Percentiles rank a stretch among this genome's conserved stretches.
These are phyloP conservation scores for Drosophila bifasciata DNA, from an alignment of 1,140 invertebrate genomes.

Conservation along the genomic window DNA sequence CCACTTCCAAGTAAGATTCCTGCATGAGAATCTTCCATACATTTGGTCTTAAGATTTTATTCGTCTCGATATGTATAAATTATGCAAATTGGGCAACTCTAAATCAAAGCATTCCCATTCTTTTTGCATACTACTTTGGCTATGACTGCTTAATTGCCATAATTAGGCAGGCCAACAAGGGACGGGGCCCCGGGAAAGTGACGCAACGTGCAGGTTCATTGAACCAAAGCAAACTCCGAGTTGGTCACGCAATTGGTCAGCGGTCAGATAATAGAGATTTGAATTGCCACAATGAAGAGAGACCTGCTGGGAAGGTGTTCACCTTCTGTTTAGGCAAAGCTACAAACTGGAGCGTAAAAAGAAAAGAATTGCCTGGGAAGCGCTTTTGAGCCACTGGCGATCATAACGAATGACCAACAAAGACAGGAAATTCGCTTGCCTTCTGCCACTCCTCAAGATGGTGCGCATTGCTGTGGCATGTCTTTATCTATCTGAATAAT, in stretches of 20 bases:
- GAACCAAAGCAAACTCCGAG: constrained; percentile 42
- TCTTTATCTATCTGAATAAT: constrained; percentile 24
- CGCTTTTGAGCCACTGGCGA: not conserved
- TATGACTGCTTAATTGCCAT: constrained; percentile 64
- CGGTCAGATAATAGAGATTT: constrained; percentile 25
- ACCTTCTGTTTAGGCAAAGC: no score
- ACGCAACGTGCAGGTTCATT: constrained; percentile 52
- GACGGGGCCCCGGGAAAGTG: constrained; percentile 15
- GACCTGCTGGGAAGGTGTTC: constrained; percentile 1
- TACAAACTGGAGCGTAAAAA: constrained; percentile 1
- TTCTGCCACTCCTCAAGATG: not conserved
- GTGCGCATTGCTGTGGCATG: constrained; percentile 16
- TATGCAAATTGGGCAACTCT: constrained; percentile 30
- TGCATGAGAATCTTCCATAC: no score
- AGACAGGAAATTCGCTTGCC: not conserved
- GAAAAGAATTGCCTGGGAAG: not conserved
- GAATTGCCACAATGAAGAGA: constrained; percentile 5
- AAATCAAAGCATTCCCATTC: constrained; percentile 66
- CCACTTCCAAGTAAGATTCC: no score
- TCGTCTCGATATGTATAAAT: constrained; percentile 20
- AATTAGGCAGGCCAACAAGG: constrained; percentile 45
- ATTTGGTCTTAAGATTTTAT: no score
- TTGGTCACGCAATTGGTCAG: constrained; percentile 67
- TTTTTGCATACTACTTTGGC: constrained; percentile 52
- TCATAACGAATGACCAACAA: constrained; percentile 7